A percentile compares a stretch with the other conserved stretches of the same genome.
Evolutionary conservation across 2,113 vertebrate genomes (phyloP).

Genomic region (Platichthys flesus): DNA sequence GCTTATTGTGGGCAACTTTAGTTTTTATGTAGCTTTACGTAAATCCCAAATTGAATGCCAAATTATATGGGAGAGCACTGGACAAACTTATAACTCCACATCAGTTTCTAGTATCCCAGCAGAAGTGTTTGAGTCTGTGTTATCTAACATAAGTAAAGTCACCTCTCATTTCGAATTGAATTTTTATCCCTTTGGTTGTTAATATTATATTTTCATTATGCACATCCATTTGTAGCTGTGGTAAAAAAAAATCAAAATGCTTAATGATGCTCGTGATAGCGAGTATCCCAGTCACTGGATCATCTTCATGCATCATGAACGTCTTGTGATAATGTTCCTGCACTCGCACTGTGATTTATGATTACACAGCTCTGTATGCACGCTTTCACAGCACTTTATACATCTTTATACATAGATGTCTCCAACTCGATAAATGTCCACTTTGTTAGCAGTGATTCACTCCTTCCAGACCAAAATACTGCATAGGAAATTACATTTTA

Average conservation of each 20-base stretch:
- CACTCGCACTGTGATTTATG: neutral
- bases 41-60: constrained; percentile 13
- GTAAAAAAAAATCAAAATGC: neutral
- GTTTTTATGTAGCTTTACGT: constrained; percentile 27
- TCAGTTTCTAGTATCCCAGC: neutral
- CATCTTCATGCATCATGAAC: neutral
- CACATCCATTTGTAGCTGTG: neutral
- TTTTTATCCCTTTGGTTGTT: too few species aligned
- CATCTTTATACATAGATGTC: neutral
- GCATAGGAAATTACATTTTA: neutral
- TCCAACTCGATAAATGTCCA: neutral
- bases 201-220: too few species aligned
- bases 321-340: neutral
- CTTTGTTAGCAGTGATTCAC: neutral
- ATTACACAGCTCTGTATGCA: too few species aligned
- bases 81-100: neutral
- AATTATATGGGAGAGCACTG: neutral
- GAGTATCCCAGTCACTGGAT: neutral
- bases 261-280: neutral
- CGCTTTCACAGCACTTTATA: too few species aligned
- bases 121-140: neutral
- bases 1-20: constrained; percentile 31
- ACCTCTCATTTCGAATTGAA: neutral
- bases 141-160: too few species aligned
- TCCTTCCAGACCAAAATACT: neutral